A percentile compares a stretch with the other conserved stretches of the same genome.
Conservation (phyloP, 1,140 invertebrate genomes). For the Formica selysi region DNA sequence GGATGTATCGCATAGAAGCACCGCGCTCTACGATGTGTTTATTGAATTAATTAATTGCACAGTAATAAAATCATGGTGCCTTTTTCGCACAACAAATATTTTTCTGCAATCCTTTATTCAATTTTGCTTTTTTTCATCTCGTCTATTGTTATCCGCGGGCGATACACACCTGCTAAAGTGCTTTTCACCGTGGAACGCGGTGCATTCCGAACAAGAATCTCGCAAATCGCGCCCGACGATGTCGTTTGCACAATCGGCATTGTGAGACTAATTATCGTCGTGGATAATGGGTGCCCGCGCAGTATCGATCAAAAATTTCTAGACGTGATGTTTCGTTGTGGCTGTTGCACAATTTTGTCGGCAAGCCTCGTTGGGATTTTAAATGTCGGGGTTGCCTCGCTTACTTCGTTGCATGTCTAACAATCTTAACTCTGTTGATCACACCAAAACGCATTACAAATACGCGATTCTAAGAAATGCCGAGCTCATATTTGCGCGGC, state of each 20-base stretch:
- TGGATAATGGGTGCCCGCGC: slow-evolving; percentile 57
- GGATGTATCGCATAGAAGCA: slow-evolving; percentile 55
- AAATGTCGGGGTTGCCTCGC: slow-evolving; percentile 42
- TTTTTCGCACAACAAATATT: neutral
- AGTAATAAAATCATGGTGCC: slow-evolving; percentile 17
- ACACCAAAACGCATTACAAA: slow-evolving; percentile 19
- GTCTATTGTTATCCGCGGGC: neutral
- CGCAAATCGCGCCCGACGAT: neutral
- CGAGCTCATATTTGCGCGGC: slow-evolving; percentile 10
- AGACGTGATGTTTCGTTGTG: slow-evolving; percentile 21
- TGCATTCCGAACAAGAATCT: slow-evolving; percentile 17
- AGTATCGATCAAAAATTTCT: slow-evolving; percentile 53
- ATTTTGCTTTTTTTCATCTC: neutral
- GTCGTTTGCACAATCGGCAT: slow-evolving; percentile 40
- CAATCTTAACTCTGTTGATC: neutral
- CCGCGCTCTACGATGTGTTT: slow-evolving; percentile 75
- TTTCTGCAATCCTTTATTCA: neutral
- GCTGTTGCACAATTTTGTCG: neutral
- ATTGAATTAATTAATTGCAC: slow-evolving; percentile 80
- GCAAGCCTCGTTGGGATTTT: neutral
- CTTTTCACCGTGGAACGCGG: neutral
- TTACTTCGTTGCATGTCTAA: neutral
- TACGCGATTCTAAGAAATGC: slow-evolving; percentile 18
- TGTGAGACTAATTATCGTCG: slow-evolving; percentile 60
- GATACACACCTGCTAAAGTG: slow-evolving; percentile 36